Evolutionary conservation across 2,888 invertebrate species (phyloP).

Genomic region (Hyposoter dolosus): DNA sequence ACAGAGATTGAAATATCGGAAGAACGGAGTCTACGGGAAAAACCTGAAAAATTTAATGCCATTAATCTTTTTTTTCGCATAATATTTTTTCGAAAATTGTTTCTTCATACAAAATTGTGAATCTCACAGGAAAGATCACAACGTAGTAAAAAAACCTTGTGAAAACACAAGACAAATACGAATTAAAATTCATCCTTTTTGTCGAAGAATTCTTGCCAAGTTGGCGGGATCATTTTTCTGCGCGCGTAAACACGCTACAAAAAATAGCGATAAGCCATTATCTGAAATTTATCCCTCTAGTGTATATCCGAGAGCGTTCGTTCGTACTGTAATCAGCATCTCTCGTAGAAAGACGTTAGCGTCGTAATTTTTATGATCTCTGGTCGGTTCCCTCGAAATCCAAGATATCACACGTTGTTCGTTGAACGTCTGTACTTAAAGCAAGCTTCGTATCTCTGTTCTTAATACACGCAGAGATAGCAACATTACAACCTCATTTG

Average conservation of each 20-base stretch:
- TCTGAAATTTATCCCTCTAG: slow-evolving; percentile 33
- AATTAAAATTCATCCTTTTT: slow-evolving; percentile 11
- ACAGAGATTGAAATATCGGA: neutral
- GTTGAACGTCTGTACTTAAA: slow-evolving; percentile 15
- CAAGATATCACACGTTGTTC: slow-evolving; percentile 22
- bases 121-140: neutral
- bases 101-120: neutral
- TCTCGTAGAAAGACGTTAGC: slow-evolving; percentile 20
- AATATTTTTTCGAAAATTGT: neutral
- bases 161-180: neutral
- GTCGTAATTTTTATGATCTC: slow-evolving; percentile 15
- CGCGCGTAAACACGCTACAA: slow-evolving; percentile 38
- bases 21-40: neutral
- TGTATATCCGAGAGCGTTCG: slow-evolving; percentile 43
- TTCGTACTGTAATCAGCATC: slow-evolving; percentile 46
- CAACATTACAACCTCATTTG: slow-evolving; percentile 3
- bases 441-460: slow-evolving; percentile 16
- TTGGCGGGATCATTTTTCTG: slow-evolving; percentile 16
- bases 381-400: slow-evolving; percentile 43
- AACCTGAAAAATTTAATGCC: neutral
- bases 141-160: slow-evolving; percentile 30
- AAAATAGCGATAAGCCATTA: slow-evolving; percentile 64
- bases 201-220: neutral
- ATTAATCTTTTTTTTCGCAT: neutral
- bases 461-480: neutral